Evolutionary conservation across 2,888 invertebrate species (phyloP), one percentile per base, ranked within the genome.

Genomic region (Fabriciana adippe): DNA sequence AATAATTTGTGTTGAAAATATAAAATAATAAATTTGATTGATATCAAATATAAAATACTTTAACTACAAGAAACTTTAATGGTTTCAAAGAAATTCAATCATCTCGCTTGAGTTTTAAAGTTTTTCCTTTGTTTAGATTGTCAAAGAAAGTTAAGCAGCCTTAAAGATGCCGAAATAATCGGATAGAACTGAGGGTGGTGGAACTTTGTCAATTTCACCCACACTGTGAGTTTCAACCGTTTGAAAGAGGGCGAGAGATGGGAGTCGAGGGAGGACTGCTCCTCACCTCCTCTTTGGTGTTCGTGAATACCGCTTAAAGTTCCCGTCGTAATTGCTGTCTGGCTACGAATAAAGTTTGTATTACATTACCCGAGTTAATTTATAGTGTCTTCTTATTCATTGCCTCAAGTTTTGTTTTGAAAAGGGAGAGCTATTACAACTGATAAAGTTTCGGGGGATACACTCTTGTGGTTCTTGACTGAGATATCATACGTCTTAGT

Each of bases 281-380:
- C 67, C 75, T 78, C 72, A 79, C 83, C 83, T 81, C 83, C 87
- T 82, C 84, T 85, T 86, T 83, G 84, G 84, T 86, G 85, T 88
- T 89, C 84, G 85, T 87, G 90, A 92, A 91, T 88, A 86, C 88
- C 85, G 88, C 86, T 88, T 86, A 83, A 90, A 92, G 84, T 91
- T 92, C 84, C 83, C 82, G 78, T 78, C 86, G 85, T 90, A 91
- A 92, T 92, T 92, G 88, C 89, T 89, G 90, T 90, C 89, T 90
- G 88, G 87, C 87, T 88, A 80, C 79, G 86, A 90, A 87, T 90
- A 89, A 92, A 91, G 87, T 89, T 90, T 90, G 89, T 90, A 89
- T 90, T 87, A 90, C 89, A 88, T 89, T 90, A 91, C 86, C 83
- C 83, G 81, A 88, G 82, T 88, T 90, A 88, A 90, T 91, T 90